Percentiles rank a stretch among this genome's conserved stretches.
Evolutionary conservation across 1,140 invertebrate genomes (phyloP).

Genomic region (Berghia stephanieae): DNA sequence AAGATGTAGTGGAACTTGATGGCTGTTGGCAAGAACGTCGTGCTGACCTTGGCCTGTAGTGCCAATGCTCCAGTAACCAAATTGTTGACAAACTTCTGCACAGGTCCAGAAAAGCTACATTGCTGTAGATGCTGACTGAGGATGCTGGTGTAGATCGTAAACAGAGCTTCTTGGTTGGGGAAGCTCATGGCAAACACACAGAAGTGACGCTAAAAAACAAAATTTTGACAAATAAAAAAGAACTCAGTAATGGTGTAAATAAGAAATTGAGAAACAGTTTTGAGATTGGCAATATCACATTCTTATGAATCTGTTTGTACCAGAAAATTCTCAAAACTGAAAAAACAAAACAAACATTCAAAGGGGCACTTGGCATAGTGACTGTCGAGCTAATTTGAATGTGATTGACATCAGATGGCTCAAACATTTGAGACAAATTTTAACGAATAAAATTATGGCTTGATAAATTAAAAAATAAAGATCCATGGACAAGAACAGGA

Average conservation of each 20-base stretch:
- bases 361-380: no score
- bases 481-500: neutral
- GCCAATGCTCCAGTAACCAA: conserved; percentile 84
- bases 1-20: conserved; percentile 98
- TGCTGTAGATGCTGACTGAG: conserved; percentile 81
- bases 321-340: no score
- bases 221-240: neutral
- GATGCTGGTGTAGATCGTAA: conserved; percentile 85
- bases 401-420: no score
- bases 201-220: conserved; percentile 78
- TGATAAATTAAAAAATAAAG: conserved; percentile 10
- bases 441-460: no score
- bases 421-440: no score
- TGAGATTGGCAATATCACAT: no score
- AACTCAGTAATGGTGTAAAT: no score
- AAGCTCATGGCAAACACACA: conserved; percentile 94
- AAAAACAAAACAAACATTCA: no score
- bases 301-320: no score
- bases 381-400: no score
- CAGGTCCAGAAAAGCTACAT: conserved; percentile 76
- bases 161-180: conserved; percentile 85
- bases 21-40: conserved; percentile 91
- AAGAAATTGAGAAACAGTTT: no score
- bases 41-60: conserved; percentile 84
- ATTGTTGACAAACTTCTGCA: conserved; percentile 72